A percentile compares a stretch with the other conserved stretches of the same genome.
Evolutionary conservation across 2,113 vertebrate species (phyloP).

Genomic region (Gasterosteus aculeatus): DNA sequence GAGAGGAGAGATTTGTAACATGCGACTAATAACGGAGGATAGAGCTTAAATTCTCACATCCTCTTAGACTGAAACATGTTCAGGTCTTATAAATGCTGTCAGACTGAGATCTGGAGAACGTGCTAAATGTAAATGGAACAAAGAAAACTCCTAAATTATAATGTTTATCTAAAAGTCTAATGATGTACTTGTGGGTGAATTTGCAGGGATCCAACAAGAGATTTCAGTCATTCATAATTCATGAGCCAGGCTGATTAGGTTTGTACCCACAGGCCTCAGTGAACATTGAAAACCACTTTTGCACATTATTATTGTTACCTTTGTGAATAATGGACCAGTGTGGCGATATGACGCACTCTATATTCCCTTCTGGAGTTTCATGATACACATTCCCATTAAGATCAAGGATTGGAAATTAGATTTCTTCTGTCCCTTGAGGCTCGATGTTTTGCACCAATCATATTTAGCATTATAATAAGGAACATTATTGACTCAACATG

Average conservation of each 20-base stretch:
- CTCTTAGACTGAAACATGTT: neutral
- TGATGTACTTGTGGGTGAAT: constrained; percentile 5
- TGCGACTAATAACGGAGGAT: neutral
- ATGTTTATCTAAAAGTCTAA: constrained; percentile 29
- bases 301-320: neutral
- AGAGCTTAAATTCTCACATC: neutral
- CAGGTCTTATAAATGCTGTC: neutral
- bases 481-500: too few relatives aligned
- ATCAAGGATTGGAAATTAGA: neutral
- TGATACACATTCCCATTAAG: neutral
- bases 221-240: constrained; percentile 64
- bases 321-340: neutral
- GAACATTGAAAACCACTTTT: constrained; percentile 46
- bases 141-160: constrained; percentile 3
- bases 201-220: constrained; percentile 38
- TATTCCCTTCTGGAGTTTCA: neutral
- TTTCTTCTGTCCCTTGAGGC: neutral
- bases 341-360: neutral
- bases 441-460: neutral
- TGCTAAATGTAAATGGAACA: neutral
- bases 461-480: neutral
- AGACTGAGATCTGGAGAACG: neutral
- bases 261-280: constrained; percentile 30
- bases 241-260: constrained; percentile 54
- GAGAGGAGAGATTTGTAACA: neutral